Evolutionary conservation across 1,140 invertebrate genomes (phyloP).

Genomic region (Reticulitermes speratus): DNA sequence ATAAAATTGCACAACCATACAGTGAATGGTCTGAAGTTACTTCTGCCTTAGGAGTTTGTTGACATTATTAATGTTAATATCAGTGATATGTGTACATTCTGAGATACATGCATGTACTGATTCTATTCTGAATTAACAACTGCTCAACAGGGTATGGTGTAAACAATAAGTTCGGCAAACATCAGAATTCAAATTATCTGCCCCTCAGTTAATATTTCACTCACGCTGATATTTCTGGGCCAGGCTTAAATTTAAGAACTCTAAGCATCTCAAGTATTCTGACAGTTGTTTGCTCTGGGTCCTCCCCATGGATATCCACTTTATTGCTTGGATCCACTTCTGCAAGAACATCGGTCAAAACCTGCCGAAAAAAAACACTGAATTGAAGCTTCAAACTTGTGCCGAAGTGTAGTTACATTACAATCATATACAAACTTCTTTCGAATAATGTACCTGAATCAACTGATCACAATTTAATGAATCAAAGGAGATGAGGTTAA

Average conservation of each 20-base stretch:
- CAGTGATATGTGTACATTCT: no score
- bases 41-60: no score
- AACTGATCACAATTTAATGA: slow-evolving; percentile 71
- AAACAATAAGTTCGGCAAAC: no score
- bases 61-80: no score
- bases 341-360: slow-evolving; percentile 65
- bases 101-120: no score
- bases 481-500: slow-evolving; percentile 84
- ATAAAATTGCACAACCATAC: no score
- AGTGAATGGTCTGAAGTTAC: no score
- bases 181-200: no score
- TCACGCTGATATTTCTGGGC: slow-evolving; percentile 45
- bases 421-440: background rate
- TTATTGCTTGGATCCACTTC: slow-evolving; percentile 63
- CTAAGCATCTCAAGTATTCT: slow-evolving; percentile 61
- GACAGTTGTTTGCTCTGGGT: slow-evolving; percentile 60
- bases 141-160: no score
- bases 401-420: background rate
- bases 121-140: no score
- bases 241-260: slow-evolving; percentile 69
- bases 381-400: background rate
- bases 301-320: slow-evolving; percentile 62
- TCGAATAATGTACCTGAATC: slow-evolving; percentile 60
- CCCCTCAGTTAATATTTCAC: background rate
- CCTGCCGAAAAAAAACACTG: slow-evolving; percentile 43